A percentile compares a stretch with the other conserved stretches of the same genome.
Conservation (phyloP, 1,140 invertebrate genomes). For the Scaptomyza hsui region DNA sequence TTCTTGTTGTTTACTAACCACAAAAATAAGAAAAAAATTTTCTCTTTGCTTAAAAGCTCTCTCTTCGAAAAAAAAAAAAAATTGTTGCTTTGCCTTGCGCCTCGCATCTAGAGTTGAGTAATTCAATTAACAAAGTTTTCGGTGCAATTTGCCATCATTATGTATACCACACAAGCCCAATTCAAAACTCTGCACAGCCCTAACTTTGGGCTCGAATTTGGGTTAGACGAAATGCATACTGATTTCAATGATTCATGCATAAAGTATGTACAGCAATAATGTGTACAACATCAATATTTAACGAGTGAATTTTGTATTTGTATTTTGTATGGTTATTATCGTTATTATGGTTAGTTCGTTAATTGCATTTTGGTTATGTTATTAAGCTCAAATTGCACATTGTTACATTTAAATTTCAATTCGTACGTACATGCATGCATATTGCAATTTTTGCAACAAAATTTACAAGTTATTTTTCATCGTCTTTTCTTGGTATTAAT, state of each 20-base stretch:
- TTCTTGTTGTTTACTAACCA: conserved; percentile 17
- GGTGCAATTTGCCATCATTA: conserved; percentile 3
- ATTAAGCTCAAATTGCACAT: conserved; percentile 76
- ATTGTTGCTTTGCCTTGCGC: conserved; percentile 28
- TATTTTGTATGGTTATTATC: conserved; percentile 11
- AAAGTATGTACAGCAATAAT: neutral
- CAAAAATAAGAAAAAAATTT: no score
- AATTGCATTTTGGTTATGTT: conserved; percentile 17
- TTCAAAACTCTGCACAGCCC: neutral
- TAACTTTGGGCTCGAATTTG: neutral
- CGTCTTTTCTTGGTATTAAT: neutral
- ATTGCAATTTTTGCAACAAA: conserved; percentile 39
- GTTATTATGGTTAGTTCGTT: conserved; percentile 7
- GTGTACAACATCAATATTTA: conserved; percentile 5
- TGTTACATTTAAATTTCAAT: conserved; percentile 23
- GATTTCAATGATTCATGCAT: neutral
- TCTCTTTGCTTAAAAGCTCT: conserved; percentile 51
- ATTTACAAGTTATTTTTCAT: no score
- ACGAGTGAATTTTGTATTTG: neutral
- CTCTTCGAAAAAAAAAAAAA: no score
- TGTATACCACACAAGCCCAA: neutral
- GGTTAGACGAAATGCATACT: neutral
- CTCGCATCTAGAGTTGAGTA: neutral
- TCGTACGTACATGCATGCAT: conserved; percentile 23
- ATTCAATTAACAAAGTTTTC: conserved; percentile 36